phyloP scores from a whole-genome alignment of 2,113 vertebrate genomes.

The Otis tarda region DNA sequence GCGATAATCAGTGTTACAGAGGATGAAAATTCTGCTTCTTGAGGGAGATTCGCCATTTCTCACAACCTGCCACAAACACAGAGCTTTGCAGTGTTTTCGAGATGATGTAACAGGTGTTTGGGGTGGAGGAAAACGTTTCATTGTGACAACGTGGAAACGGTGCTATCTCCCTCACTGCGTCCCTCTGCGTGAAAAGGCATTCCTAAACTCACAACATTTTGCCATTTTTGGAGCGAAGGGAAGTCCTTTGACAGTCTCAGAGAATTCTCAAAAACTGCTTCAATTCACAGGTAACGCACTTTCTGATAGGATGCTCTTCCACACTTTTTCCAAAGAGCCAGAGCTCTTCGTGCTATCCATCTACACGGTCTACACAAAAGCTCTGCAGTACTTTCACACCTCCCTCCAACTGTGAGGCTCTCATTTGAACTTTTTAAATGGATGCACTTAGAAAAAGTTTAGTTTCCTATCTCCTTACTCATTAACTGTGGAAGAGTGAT shows the following conservation, averaged over 20 bases:
- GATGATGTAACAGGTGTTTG: background rate
- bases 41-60: background rate
- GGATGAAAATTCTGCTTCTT: background rate
- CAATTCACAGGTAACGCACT: background rate
- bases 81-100: background rate
- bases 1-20: fast-evolving
- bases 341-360: background rate
- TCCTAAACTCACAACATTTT: background rate
- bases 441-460: background rate
- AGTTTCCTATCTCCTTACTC: background rate
- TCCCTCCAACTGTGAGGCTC: background rate
- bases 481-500: background rate
- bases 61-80: background rate
- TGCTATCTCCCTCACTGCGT: fast-evolving
- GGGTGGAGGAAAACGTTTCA: background rate
- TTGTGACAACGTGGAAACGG: background rate
- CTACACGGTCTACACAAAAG: background rate
- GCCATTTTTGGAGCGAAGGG: fast-evolving
- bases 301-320: background rate
- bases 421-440: background rate
- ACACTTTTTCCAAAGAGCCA: background rate
- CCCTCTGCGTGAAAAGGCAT: background rate
- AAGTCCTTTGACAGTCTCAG: background rate
- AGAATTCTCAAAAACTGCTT: background rate
- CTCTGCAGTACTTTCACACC: background rate